Percentiles rank a stretch among this genome's conserved stretches.
These are phyloP conservation scores for Atherinosoma microstoma DNA, from an alignment of 2,797 vertebrate genomes.

Conservation along the genomic window DNA sequence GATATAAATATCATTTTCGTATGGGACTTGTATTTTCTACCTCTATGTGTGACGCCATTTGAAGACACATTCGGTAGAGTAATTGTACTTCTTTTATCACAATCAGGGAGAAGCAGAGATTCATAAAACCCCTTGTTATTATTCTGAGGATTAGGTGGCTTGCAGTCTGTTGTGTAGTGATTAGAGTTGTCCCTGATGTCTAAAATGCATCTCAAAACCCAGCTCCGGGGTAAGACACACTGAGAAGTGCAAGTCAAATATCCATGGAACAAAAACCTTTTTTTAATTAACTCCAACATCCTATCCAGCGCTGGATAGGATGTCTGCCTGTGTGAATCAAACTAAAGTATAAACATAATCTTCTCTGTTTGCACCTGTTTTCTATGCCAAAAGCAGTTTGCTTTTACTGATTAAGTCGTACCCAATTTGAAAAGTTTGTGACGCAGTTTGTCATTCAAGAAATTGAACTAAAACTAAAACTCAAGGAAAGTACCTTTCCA, in stretches of 20 bases:
- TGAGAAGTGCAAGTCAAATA: conserved; percentile 34
- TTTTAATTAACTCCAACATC: conserved; percentile 68
- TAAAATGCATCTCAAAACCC: conserved; percentile 52
- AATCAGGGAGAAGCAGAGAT: conserved; percentile 22
- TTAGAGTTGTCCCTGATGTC: conserved; percentile 56
- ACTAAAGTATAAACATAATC: conserved; percentile 42
- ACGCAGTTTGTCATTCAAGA: conserved; percentile 15
- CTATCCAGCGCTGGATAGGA: conserved; percentile 30
- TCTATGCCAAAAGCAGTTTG: conserved; percentile 27
- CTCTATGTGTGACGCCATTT: not conserved
- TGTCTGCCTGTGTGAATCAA: conserved; percentile 49
- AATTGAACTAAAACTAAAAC: conserved; percentile 7
- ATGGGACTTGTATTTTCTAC: not conserved
- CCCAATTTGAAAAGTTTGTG: conserved; percentile 13
- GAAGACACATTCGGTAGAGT: conserved; percentile 4
- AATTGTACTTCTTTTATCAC: conserved; percentile 38
- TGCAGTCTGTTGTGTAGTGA: conserved; percentile 52
- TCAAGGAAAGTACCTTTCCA: not conserved
- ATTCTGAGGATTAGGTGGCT: conserved; percentile 51
- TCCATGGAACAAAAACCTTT: conserved; percentile 57
- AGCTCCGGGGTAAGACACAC: conserved; percentile 32
- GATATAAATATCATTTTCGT: not conserved
- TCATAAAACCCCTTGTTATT: conserved; percentile 31
- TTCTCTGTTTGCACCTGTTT: conserved; percentile 46
- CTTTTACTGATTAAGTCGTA: conserved; percentile 30